These are phyloP conservation scores for Neodiprion pinetum DNA, from an alignment of 1,140 invertebrate genomes.

Conservation along the genomic window DNA sequence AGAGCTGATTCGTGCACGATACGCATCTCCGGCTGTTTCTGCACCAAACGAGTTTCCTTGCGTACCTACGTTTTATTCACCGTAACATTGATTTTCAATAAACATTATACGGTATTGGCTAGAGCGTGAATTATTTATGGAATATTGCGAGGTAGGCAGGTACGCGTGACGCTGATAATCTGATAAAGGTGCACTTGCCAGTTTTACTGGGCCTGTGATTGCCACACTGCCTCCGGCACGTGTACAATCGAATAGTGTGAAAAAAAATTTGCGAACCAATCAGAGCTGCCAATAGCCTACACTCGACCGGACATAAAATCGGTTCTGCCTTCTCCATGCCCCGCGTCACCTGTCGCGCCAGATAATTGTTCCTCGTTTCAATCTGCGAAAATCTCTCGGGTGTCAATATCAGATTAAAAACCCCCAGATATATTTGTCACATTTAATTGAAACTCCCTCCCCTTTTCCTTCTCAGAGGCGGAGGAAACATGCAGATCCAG, in stretches of 20 bases:
- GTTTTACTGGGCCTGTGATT: too few species aligned
- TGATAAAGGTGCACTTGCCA: not conserved
- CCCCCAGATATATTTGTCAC: not conserved
- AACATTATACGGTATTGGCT: too few species aligned
- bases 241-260: not conserved
- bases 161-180: constrained; percentile 17
- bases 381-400: not conserved
- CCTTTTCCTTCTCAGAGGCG: too few species aligned
- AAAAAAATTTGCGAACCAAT: not conserved
- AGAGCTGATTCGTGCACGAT: too few species aligned
- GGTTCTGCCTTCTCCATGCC: not conserved
- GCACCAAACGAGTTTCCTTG: too few species aligned
- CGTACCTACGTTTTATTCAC: too few species aligned
- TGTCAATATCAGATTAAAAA: constrained; percentile 2
- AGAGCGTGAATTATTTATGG: not conserved
- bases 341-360: not conserved
- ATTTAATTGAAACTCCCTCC: not conserved
- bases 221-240: not conserved
- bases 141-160: constrained; percentile 30
- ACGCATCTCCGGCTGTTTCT: too few species aligned
- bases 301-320: not conserved
- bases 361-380: constrained; percentile 2
- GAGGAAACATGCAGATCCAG: too few species aligned
- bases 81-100: too few species aligned
- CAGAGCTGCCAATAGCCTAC: not conserved